Evolutionary conservation across 2,797 vertebrate species (phyloP).

Genomic region (Enteromius trimaculatus): DNA sequence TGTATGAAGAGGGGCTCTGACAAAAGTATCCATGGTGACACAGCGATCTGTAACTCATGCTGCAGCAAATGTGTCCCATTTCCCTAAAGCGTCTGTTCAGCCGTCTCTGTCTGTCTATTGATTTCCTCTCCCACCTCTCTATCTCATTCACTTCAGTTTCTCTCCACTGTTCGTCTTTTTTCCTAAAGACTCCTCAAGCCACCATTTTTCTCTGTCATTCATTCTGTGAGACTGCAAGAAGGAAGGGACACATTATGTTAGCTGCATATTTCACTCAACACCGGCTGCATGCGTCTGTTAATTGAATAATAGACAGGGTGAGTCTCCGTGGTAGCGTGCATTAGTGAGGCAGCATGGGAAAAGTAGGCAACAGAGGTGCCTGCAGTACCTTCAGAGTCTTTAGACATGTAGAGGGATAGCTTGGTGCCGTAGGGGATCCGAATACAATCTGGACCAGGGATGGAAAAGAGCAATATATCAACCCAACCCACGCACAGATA

Average conservation of each 20-base stretch:
- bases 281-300: constrained; percentile 73
- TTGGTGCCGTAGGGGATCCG: constrained; percentile 87
- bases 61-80: constrained; percentile 73
- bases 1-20: constrained; percentile 68
- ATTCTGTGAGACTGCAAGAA: constrained; percentile 43
- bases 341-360: constrained; percentile 58
- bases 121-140: constrained; percentile 13
- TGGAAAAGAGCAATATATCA: constrained; percentile 75
- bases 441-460: constrained; percentile 86
- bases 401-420: constrained; percentile 87
- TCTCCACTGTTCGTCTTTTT: not conserved
- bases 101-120: constrained; percentile 6
- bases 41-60: constrained; percentile 80
- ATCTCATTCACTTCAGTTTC: constrained; percentile 41
- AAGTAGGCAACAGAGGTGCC: constrained; percentile 58
- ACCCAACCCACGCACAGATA: constrained; percentile 44
- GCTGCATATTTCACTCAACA: constrained; percentile 76
- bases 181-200: not conserved
- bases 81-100: constrained; percentile 26
- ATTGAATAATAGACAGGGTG: constrained; percentile 33
- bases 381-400: constrained; percentile 85
- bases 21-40: constrained; percentile 84
- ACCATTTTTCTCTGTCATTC: constrained; percentile 29
- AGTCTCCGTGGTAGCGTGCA: constrained; percentile 47
- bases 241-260: constrained; percentile 72